These are phyloP conservation scores for Leucania comma DNA, from an alignment of 2,888 invertebrate species.

Conservation along the genomic window DNA sequence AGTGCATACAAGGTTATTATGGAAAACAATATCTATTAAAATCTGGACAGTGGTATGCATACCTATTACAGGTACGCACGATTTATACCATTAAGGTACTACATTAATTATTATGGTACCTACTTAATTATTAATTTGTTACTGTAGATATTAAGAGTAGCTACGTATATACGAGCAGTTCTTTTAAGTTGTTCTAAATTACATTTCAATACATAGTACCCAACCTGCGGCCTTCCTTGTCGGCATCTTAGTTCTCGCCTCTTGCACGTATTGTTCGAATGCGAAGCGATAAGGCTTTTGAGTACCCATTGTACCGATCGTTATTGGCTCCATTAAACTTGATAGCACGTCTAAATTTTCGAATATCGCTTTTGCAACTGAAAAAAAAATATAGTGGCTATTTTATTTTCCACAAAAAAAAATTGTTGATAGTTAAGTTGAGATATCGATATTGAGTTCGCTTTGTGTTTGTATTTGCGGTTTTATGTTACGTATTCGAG, in stretches of 20 bases:
- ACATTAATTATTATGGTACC: too few relatives aligned
- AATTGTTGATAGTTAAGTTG: not conserved
- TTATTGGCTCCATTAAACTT: constrained; percentile 83
- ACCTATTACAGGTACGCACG: too few relatives aligned
- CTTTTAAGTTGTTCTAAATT: not conserved
- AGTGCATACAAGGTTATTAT: too few relatives aligned
- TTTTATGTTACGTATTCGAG: constrained; percentile 7
- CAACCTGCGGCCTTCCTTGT: constrained; percentile 85
- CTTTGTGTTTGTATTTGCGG: not conserved
- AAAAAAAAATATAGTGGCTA: constrained; percentile 46
- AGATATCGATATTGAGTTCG: not conserved
- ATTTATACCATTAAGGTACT: too few relatives aligned
- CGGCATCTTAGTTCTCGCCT: constrained; percentile 87
- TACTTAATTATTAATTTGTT: too few relatives aligned
- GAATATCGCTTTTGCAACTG: constrained; percentile 84
- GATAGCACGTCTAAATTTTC: constrained; percentile 85
- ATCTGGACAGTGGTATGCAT: too few relatives aligned
- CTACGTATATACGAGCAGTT: not conserved
- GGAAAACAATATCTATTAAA: too few relatives aligned
- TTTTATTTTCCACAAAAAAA: not conserved
- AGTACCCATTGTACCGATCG: constrained; percentile 86
- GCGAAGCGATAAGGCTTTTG: constrained; percentile 86
- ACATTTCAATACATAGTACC: constrained; percentile 15
- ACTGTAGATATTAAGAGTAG: not conserved
- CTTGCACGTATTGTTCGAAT: constrained; percentile 87